A percentile compares a stretch with the other conserved stretches of the same genome.
phyloP scores from a whole-genome alignment of 2,113 vertebrate species.

The Rattus norvegicus region DNA sequence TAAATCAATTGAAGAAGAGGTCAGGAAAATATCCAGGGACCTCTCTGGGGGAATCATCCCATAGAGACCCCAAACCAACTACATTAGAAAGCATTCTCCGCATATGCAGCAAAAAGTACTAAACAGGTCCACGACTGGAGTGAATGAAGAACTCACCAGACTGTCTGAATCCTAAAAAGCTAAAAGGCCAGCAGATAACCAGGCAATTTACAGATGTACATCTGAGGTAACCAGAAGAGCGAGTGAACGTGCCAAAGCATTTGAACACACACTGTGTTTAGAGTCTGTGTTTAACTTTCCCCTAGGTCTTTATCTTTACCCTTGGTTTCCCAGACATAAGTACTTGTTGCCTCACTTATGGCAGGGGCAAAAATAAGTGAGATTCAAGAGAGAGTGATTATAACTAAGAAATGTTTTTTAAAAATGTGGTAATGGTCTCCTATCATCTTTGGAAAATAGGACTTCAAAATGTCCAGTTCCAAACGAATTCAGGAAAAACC shows the following conservation, averaged over 20 bases:
- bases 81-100: slow-evolving; percentile 10
- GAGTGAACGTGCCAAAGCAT: neutral
- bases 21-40: slow-evolving; percentile 19
- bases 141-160: neutral
- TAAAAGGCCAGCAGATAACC: neutral
- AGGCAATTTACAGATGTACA: slow-evolving; percentile 20
- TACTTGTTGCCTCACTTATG: neutral
- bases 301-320: neutral
- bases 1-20: neutral
- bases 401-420: slow-evolving; percentile 42
- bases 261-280: neutral
- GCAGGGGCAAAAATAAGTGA: neutral
- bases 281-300: slow-evolving; percentile 40
- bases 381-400: slow-evolving; percentile 11
- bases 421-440: slow-evolving; percentile 23
- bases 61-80: neutral
- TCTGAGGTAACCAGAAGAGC: slow-evolving; percentile 22
- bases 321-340: slow-evolving; percentile 25
- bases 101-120: neutral
- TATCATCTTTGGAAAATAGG: slow-evolving; percentile 44
- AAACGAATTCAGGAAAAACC: slow-evolving; percentile 4
- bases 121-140: neutral
- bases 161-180: slow-evolving; percentile 6
- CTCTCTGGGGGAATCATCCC: slow-evolving; percentile 42
- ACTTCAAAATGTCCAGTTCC: slow-evolving; percentile 47